Evolutionary conservation across 1,140 invertebrate species (phyloP).

Genomic region (Macrobrachium rosenbergii): DNA sequence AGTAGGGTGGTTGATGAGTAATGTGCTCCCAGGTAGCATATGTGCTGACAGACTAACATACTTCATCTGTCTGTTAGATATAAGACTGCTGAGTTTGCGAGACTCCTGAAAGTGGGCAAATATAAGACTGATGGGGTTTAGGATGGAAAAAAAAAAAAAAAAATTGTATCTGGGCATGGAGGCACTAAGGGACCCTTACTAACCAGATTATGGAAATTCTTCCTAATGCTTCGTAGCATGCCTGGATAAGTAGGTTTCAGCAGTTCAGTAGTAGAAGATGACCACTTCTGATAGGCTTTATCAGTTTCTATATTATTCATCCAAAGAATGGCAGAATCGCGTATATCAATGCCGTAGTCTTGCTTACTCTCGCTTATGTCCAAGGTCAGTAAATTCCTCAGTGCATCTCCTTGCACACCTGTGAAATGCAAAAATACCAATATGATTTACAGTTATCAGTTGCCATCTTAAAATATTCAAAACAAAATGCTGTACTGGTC

Average conservation of each 20-base stretch:
- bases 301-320: slow-evolving; percentile 97
- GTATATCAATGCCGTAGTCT: slow-evolving; percentile 93
- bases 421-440: neutral
- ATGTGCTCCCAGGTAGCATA: too few relatives aligned
- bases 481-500: neutral
- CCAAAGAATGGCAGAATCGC: slow-evolving; percentile 92
- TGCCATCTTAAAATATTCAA: neutral
- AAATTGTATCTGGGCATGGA: neutral
- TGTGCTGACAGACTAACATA: too few relatives aligned
- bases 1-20: too few relatives aligned
- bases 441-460: neutral
- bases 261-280: slow-evolving; percentile 87
- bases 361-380: slow-evolving; percentile 50
- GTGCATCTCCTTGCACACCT: slow-evolving; percentile 56
- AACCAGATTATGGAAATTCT: slow-evolving; percentile 95
- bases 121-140: too few relatives aligned
- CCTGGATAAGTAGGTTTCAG: slow-evolving; percentile 96
- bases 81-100: too few relatives aligned
- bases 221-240: slow-evolving; percentile 92
- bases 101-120: too few relatives aligned
- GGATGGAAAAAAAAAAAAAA: neutral
- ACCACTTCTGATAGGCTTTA: slow-evolving; percentile 88
- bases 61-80: too few relatives aligned
- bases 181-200: slow-evolving; percentile 57
- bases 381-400: slow-evolving; percentile 48